Evolutionary conservation across 2,797 vertebrate species (phyloP).

Genomic region (Megaceryle alcyon): DNA sequence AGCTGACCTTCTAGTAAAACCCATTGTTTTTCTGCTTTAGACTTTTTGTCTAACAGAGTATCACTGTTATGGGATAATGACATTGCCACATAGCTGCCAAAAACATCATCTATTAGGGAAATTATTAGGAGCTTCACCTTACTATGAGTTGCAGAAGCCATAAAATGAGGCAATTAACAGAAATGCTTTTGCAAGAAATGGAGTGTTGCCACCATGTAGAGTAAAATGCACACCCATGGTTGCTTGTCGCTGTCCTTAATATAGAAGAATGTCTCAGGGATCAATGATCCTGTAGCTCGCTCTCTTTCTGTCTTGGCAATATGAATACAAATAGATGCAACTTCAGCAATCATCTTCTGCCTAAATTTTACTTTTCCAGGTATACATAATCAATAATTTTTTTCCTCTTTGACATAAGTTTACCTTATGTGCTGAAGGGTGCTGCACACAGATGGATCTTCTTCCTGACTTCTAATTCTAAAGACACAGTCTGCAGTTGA

Average conservation of each 20-base stretch:
- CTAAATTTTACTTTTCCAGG: neutral
- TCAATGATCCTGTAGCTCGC: neutral
- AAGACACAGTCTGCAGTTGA: neutral
- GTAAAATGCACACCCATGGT: neutral
- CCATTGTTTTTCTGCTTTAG: neutral
- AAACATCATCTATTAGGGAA: neutral
- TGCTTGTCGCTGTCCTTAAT: neutral
- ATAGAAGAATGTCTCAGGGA: neutral
- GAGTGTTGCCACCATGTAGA: neutral
- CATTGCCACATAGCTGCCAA: neutral
- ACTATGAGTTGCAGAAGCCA: neutral
- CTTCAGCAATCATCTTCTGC: neutral
- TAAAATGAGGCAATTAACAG: neutral
- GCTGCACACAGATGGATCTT: neutral
- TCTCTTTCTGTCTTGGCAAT: neutral
- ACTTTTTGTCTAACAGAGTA: neutral
- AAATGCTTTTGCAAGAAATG: neutral
- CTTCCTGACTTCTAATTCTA: neutral
- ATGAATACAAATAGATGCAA: neutral
- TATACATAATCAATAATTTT: neutral
- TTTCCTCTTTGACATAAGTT: neutral
- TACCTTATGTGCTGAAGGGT: neutral
- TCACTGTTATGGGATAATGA: neutral
- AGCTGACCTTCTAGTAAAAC: conserved; percentile 6
- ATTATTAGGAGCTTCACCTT: neutral